These are phyloP conservation scores for Lycaena phlaeas DNA, from an alignment of 2,888 invertebrate genomes.

Conservation along the genomic window DNA sequence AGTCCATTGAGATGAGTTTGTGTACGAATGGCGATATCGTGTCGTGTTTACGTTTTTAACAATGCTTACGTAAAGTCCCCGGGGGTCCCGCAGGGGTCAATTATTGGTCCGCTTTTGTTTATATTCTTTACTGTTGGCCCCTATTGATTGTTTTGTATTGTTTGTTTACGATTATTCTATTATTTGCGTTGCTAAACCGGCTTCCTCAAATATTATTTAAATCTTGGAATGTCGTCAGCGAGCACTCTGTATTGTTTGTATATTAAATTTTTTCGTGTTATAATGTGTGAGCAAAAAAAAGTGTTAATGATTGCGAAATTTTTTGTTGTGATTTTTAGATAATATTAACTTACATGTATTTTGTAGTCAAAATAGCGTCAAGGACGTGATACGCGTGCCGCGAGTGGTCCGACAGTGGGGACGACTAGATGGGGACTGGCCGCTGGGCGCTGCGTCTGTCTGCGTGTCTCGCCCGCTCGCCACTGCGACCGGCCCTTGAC, in stretches of 20 bases:
- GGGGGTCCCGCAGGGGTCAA: conserved; percentile 1
- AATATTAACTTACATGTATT: not conserved
- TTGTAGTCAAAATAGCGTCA: conserved; percentile 41
- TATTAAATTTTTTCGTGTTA: not conserved
- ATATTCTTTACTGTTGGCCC: not conserved
- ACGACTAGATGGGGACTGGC: conserved; percentile 13
- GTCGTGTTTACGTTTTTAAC: not conserved
- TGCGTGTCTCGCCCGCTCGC: not conserved
- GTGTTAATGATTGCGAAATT: not conserved
- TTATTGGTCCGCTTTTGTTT: not conserved
- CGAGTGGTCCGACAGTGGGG: conserved; percentile 19
- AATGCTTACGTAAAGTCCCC: not conserved
- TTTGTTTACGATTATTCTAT: not conserved
- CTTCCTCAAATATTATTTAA: conserved; percentile 12
- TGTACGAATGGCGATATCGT: not conserved
- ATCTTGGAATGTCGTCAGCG: conserved; percentile 8
- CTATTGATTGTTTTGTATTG: not conserved
- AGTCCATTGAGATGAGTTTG: not conserved
- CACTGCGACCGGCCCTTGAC: conserved; percentile 9
- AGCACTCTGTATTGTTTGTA: not conserved
- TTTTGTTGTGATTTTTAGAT: not conserved
- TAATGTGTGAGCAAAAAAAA: not conserved
- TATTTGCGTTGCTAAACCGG: conserved; percentile 7
- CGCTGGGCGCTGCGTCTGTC: not conserved
- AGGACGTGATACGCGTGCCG: conserved; percentile 27